These are phyloP conservation scores for Panonychus citri DNA, from an alignment of 1,140 invertebrate species.

Conservation along the genomic window DNA sequence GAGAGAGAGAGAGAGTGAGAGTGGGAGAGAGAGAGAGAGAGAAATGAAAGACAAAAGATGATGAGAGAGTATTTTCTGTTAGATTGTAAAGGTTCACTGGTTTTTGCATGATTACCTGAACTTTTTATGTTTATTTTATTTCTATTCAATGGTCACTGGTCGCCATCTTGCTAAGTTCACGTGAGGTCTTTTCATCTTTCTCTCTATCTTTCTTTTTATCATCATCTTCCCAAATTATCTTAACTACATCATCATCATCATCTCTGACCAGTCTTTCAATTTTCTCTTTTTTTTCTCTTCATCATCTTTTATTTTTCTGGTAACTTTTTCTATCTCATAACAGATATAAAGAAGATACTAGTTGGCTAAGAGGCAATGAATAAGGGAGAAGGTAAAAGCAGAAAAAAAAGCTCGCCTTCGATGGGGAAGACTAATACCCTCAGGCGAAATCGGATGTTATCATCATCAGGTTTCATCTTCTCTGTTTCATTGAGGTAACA, in stretches of 20 bases:
- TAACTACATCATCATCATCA: background rate
- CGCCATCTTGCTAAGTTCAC: background rate
- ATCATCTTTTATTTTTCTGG: background rate
- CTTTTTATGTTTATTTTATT: no score
- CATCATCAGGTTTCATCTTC: background rate
- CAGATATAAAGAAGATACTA: no score
- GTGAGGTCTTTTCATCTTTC: background rate
- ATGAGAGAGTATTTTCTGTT: no score
- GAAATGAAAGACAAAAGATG: no score
- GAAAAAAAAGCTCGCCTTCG: no score
- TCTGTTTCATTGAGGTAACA: background rate
- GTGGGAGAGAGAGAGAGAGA: no score
- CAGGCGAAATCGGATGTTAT: background rate
- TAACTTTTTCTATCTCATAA: no score
- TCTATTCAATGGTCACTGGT: background rate
- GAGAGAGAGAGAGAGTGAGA: no score
- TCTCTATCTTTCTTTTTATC: background rate
- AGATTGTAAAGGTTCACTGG: no score
- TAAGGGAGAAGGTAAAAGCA: background rate
- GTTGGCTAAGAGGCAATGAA: background rate
- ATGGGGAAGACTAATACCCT: background rate
- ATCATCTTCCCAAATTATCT: slow-evolving; percentile 1
- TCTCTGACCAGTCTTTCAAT: background rate
- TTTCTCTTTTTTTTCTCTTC: background rate
- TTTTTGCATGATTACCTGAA: no score